Percentiles rank a stretch among this genome's conserved stretches.
Conservation (phyloP, 2,797 vertebrate genomes). For the Halcyon smyrnensis region DNA sequence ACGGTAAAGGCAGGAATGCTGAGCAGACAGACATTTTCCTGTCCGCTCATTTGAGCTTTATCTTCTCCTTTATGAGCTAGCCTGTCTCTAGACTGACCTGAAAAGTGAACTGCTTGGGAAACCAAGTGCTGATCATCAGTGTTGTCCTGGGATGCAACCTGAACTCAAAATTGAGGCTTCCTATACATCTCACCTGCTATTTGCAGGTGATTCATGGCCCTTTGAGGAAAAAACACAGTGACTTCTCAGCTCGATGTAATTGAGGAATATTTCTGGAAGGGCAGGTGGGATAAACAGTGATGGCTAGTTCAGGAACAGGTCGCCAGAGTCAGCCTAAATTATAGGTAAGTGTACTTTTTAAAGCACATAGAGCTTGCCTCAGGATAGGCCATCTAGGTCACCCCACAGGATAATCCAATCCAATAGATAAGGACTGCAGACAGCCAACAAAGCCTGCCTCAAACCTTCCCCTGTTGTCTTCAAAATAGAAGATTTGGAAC, state of each 20-base stretch:
- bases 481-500: background rate
- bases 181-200: background rate
- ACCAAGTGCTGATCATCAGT: background rate
- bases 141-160: background rate
- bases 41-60: background rate
- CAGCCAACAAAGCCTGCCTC: background rate
- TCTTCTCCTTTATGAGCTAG: background rate
- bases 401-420: background rate
- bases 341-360: background rate
- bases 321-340: background rate
- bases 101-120: background rate
- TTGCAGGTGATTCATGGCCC: background rate
- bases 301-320: background rate
- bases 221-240: background rate
- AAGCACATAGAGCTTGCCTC: background rate
- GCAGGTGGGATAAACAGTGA: background rate
- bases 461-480: background rate
- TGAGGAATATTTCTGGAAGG: background rate
- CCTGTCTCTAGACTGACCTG: background rate
- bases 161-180: background rate
- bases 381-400: background rate
- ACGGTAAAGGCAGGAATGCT: background rate
- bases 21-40: background rate
- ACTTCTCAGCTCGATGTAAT: background rate
- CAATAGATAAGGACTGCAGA: background rate